Base-by-base conservation (phyloP, 92 coral and sea anemone genomes). In the Zoanthus sociatus region DNA sequence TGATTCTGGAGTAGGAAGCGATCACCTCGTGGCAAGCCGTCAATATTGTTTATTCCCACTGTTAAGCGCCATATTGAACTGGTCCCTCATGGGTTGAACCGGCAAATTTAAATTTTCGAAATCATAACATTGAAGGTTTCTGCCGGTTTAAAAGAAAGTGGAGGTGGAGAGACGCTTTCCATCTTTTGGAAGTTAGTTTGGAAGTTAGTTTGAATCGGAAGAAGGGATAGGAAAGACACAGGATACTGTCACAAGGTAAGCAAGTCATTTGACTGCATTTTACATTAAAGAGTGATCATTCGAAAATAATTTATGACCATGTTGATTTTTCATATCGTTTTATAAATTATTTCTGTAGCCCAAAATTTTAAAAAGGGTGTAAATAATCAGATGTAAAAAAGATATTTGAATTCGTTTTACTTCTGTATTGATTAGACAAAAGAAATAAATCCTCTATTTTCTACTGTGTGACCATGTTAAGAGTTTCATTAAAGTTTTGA, bases 31-130 rank as follows among this genome's bases (percentile, higher is more conserved):
- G 75, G n/a, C 56, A 51, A 47, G 30, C 14, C 60, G 85, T 20
- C 21, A 47, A 47, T 50, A 16, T 67, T 46, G 7, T 81, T 45
- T 9, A 44, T 70, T 7, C 55, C 12, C 0, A 51, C 21, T 10
- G 10, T 67, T 31, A 46, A n/a, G 75, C 70, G 75, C 55, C 55
- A 26, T 26, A 37, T 44, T 31, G 85, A 81, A 13, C 47, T 13
- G 6, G 74, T 81, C 14, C 46, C 85, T 64, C 26, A 66, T 81
- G 85, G 85, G 85, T 64, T 81, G 73, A 37, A 81, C 85, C 85
- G 85, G 85, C 85, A 81, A 81, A 81, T 81, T 81, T 81, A 73
- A 81, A 81, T 81, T 81, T 81, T 66, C 44, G 42, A 81, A 79
- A 66, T 14, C 76, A 81, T 15, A 81, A 64, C 84, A 79, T 12